A percentile compares a stretch with the other conserved stretches of the same genome.
Conservation (phyloP, 1,140 invertebrate genomes). For the Anadara kagoshimensis region DNA sequence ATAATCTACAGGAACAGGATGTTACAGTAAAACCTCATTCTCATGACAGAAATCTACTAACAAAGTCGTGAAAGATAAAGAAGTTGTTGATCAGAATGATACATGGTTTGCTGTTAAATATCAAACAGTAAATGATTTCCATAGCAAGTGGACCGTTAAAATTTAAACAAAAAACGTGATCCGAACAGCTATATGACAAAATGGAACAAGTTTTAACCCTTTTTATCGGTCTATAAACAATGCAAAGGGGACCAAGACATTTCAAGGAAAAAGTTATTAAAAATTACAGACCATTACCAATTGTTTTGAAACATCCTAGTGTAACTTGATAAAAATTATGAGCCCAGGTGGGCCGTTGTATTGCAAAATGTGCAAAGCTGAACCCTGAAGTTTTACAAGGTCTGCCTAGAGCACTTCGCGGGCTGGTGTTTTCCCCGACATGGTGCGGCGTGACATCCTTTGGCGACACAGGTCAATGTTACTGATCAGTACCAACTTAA, state of each 20-base stretch:
- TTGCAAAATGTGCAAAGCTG: constrained; percentile 1
- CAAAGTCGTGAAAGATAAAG: neutral
- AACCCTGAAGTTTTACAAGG: neutral
- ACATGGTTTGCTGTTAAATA: constrained; percentile 10
- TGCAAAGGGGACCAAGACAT: neutral
- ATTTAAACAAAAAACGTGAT: constrained; percentile 14
- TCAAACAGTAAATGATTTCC: no score
- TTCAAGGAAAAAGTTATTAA: neutral
- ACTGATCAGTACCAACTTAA: no score
- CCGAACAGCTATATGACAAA: constrained; percentile 14
- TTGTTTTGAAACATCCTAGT: constrained; percentile 2
- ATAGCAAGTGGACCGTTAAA: neutral
- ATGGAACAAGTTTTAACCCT: constrained; percentile 4
- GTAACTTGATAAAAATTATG: constrained; percentile 14
- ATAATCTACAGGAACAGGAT: neutral
- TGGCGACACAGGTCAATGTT: no score
- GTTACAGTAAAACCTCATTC: constrained; percentile 1
- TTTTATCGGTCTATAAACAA: constrained; percentile 6
- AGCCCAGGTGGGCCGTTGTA: neutral
- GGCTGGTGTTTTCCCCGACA: no score
- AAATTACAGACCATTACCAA: neutral
- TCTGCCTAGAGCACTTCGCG: no score
- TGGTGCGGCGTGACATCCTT: no score
- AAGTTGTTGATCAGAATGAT: constrained; percentile 13
- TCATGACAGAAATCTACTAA: constrained; percentile 21